Evolutionary conservation across 2,113 vertebrate species (phyloP), one percentile per base, ranked within the genome.

Genomic region (Onychorhynchus coronatus): DNA sequence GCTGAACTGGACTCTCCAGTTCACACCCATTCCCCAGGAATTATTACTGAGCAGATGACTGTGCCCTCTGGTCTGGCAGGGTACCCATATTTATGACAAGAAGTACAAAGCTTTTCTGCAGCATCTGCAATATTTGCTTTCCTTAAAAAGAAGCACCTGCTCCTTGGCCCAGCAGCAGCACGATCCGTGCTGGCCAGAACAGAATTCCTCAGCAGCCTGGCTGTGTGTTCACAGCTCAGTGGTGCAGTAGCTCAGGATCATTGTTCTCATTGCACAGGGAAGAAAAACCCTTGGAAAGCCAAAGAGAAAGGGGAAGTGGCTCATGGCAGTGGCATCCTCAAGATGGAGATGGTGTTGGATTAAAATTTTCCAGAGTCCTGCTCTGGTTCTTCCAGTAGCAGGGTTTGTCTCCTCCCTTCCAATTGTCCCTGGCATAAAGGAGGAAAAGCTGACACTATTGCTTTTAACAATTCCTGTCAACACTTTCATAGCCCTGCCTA

Each of bases 141-240:
- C 30, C 62, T 59, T 73, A 24, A 27, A 15, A 30, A 62, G 33
- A 10, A 21, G 10, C 27, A 6, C 2, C 5, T 44, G 24, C 49
- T 73, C 59, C 44, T 37, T 66, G 80, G 41, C 33, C 37, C 50
- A 16, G 0, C 4, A 33, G 27, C 35, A 28, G 20, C 39, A 3
- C 0, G 1, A 9, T 11, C 24, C 14, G 3, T 25, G 17, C 25
- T n/a, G 76, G 49, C 20, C 27, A 47, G 2, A 19, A 3, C 0
- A 14, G 47, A 37, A 61, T 28, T 89, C 49, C 72, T 67, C 39
- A 14, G 62, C 9, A 76, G 30, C 52, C 33, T 50, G 71, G 23
- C 55, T 56, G 2, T 12, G 37, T 35, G 42, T 25, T 67, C 47
- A 30, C 47, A 59, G 23, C 37, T 25, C 0, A 27, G 41, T 8